Percentiles rank a stretch among this genome's conserved stretches.
Evolutionary conservation across 2,888 invertebrate genomes (phyloP).

Genomic region (Diploptera punctata): DNA sequence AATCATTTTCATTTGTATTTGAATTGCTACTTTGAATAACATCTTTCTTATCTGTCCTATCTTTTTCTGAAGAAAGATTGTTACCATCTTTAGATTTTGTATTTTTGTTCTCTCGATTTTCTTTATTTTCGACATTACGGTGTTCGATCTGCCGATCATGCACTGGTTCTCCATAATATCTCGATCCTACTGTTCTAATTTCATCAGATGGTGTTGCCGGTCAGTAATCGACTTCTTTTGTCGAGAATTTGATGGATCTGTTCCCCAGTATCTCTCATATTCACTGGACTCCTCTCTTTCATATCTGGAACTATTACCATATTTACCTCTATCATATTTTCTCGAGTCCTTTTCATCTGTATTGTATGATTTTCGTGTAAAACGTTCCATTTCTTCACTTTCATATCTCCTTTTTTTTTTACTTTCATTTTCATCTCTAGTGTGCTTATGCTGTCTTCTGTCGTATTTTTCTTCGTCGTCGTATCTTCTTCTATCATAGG

Average conservation of each 20-base stretch:
- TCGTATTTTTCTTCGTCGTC: background rate
- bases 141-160: background rate
- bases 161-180: constrained; percentile 38
- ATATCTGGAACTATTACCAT: background rate
- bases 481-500: background rate
- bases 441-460: background rate
- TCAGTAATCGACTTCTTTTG: background rate
- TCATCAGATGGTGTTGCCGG: constrained; percentile 30
- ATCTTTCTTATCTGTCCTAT: background rate
- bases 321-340: background rate
- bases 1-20: background rate
- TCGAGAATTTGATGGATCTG: background rate
- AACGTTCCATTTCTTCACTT: background rate
- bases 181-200: constrained; percentile 42
- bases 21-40: too few relatives aligned
- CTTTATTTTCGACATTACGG: background rate
- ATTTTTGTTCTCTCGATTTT: background rate
- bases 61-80: background rate
- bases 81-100: background rate
- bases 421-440: background rate
- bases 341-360: background rate
- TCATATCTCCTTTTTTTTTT: background rate
- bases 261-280: background rate
- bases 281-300: background rate
- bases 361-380: background rate